These are phyloP conservation scores for Epistrophe eligans DNA, from an alignment of 2,888 invertebrate species.

Conservation along the genomic window DNA sequence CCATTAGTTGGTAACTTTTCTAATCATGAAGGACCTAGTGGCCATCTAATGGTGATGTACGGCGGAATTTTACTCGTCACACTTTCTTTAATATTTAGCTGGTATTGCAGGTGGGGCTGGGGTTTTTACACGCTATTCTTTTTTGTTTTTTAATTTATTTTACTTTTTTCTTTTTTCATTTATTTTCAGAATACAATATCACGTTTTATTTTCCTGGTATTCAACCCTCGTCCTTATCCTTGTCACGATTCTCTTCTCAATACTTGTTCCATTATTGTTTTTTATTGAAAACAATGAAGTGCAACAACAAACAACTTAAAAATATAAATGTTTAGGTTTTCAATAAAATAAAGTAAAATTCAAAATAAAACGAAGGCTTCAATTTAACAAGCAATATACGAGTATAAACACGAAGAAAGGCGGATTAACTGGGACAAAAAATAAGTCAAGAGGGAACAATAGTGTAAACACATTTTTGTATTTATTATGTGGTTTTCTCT, in stretches of 20 bases:
- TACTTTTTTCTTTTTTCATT: neutral
- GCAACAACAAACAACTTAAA: constrained; percentile 78
- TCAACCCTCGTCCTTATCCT: constrained; percentile 78
- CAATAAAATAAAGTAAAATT: constrained; percentile 1
- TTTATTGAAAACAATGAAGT: constrained; percentile 77
- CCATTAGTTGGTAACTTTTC: constrained; percentile 54
- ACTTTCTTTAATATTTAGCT: constrained; percentile 76
- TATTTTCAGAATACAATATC: constrained; percentile 85
- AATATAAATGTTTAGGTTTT: constrained; percentile 1
- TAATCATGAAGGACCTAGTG: constrained; percentile 57
- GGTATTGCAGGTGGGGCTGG: constrained; percentile 78
- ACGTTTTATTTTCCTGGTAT: constrained; percentile 84
- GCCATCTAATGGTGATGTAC: constrained; percentile 70
- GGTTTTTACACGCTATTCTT: constrained; percentile 26
- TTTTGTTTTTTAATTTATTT: constrained; percentile 47
- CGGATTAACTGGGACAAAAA: constrained; percentile 29
- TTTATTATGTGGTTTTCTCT: constrained; percentile 39
- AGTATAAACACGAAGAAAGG: constrained; percentile 1
- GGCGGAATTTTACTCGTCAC: constrained; percentile 76
- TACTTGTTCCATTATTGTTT: constrained; percentile 77
- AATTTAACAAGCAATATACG: neutral
- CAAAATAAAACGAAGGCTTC: constrained; percentile 1
- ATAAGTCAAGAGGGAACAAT: constrained; percentile 33
- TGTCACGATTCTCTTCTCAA: constrained; percentile 77
- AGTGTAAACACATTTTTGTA: neutral